These are phyloP conservation scores for Crotalus tigris DNA, from an alignment of 2,113 vertebrate genomes.

Conservation along the genomic window DNA sequence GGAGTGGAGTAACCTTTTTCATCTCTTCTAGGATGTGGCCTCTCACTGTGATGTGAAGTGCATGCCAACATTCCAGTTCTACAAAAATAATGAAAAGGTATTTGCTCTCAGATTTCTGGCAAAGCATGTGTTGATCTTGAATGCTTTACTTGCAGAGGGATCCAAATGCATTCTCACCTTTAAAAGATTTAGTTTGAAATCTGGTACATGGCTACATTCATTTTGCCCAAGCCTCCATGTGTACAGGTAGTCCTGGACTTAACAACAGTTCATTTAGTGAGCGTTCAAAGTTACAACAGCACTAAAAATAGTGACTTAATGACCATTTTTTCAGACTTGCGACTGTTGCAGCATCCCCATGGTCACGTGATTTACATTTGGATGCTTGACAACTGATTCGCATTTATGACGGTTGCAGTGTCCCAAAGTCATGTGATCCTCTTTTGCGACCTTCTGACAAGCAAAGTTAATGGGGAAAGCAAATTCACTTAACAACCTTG, in stretches of 20 bases:
- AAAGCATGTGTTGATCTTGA: not conserved
- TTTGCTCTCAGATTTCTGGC: constrained; percentile 10
- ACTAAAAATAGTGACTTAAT: not conserved
- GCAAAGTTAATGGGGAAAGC: not conserved
- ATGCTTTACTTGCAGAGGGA: not conserved
- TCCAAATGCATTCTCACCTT: not conserved
- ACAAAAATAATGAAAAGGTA: constrained; percentile 79
- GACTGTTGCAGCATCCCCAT: not conserved
- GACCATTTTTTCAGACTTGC: not conserved
- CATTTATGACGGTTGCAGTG: not conserved
- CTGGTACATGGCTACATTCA: not conserved
- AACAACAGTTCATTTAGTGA: not conserved
- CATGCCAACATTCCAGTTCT: constrained; percentile 96
- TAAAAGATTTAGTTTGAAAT: not conserved
- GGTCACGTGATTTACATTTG: not conserved
- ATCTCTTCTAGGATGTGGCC: constrained; percentile 80
- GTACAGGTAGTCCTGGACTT: not conserved
- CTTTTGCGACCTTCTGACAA: not conserved
- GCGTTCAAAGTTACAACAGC: not conserved
- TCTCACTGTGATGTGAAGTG: constrained; percentile 71
- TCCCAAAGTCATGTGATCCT: not conserved
- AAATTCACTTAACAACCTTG: not conserved
- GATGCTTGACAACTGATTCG: not conserved
- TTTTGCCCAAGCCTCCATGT: not conserved
- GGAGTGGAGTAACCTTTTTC: constrained; percentile 1